A percentile compares a stretch with the other conserved stretches of the same genome.
phyloP scores from a whole-genome alignment of 2,113 vertebrate genomes.

The Hippoglossus stenolepis region DNA sequence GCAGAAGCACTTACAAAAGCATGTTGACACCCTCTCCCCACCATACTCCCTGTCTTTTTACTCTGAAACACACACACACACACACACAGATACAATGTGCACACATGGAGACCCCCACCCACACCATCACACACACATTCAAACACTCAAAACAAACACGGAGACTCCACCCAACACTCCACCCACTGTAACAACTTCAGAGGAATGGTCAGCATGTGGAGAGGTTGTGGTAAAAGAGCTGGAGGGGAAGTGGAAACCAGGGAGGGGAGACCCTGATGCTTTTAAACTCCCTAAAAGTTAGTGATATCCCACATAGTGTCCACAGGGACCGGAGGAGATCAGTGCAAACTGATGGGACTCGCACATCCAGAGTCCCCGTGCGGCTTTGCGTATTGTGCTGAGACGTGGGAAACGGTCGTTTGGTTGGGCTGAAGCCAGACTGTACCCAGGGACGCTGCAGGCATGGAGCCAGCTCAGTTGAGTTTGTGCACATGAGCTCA shows the following conservation, averaged over 20 bases:
- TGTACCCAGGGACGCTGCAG: constrained; percentile 15
- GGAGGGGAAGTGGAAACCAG: constrained; percentile 40
- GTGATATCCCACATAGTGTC: constrained; percentile 33
- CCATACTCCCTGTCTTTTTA: constrained; percentile 4
- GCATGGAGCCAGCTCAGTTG: constrained; percentile 20
- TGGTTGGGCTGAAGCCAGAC: constrained; percentile 44
- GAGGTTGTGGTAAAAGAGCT: constrained; percentile 56
- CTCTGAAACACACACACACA: constrained; percentile 21
- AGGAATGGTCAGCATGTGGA: constrained; percentile 77
- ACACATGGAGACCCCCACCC: constrained; percentile 53
- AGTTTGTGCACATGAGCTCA: constrained; percentile 23
- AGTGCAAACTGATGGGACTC: constrained; percentile 43
- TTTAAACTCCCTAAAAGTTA: constrained; percentile 45
- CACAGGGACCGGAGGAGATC: constrained; percentile 28
- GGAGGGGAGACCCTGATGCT: constrained; percentile 23
- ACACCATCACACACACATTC: constrained; percentile 54
- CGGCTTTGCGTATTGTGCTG: constrained; percentile 8
- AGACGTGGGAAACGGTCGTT: constrained; percentile 48
- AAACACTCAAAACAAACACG: constrained; percentile 73
- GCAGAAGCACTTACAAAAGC: constrained; percentile 22
- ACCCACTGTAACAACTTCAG: constrained; percentile 74
- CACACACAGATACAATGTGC: constrained; percentile 28
- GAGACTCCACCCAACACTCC: constrained; percentile 69
- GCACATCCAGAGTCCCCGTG: constrained; percentile 23
- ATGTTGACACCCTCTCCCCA: background rate